Percentiles rank a stretch among this genome's conserved stretches.
phyloP scores from a whole-genome alignment of 2,888 invertebrate species.

The Germaria angustata region DNA sequence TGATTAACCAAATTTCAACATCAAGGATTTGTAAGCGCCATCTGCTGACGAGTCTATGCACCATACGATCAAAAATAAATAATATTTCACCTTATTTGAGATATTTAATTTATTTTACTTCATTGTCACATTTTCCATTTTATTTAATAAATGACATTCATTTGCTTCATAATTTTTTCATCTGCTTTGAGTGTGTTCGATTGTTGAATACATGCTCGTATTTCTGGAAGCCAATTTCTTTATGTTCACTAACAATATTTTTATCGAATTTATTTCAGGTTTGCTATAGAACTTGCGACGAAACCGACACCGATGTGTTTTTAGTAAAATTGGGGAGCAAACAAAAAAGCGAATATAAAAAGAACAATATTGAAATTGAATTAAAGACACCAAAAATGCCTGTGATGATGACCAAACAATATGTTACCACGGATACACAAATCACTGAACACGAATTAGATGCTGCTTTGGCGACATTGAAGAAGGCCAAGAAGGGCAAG shows the following conservation, averaged over 20 bases:
- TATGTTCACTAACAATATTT: neutral
- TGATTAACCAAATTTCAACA: no score
- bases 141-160: no score
- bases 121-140: no score
- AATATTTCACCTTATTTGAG: no score
- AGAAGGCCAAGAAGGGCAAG: conserved; percentile 64
- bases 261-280: conserved; percentile 70
- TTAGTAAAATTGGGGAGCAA: conserved; percentile 88
- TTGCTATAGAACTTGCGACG: conserved; percentile 80
- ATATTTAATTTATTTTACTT: no score
- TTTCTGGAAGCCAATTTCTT: neutral
- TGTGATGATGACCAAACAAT: conserved; percentile 82
- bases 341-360: conserved; percentile 85
- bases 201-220: neutral
- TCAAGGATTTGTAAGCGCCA: no score
- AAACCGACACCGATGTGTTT: conserved; percentile 87
- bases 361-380: conserved; percentile 85
- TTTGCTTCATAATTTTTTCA: neutral
- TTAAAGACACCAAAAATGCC: conserved; percentile 87
- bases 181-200: neutral
- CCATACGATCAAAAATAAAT: no score
- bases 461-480: conserved; percentile 61
- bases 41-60: no score
- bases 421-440: conserved; percentile 85
- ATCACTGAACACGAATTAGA: conserved; percentile 81